Conservation (phyloP, 1,140 invertebrate species). For the Steinernema khuongi region DNA sequence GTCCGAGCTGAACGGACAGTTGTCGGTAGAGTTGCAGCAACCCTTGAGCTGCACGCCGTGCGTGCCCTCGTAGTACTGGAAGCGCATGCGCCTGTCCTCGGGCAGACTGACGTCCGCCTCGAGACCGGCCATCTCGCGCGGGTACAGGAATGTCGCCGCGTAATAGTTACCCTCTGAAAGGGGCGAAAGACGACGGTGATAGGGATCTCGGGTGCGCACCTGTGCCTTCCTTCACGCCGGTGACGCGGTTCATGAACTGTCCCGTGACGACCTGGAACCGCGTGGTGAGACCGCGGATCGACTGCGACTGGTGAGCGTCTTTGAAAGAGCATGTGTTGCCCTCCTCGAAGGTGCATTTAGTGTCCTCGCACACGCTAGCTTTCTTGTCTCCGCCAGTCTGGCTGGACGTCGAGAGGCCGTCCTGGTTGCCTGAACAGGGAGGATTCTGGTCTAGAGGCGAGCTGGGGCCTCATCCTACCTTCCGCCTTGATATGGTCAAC, state of each 20-base stretch:
- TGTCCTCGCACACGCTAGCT: slow-evolving; percentile 36
- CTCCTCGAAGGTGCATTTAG: slow-evolving; percentile 55
- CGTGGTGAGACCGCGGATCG: slow-evolving; percentile 52
- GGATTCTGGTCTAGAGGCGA: neutral
- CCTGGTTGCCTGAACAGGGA: neutral
- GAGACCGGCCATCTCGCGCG: slow-evolving; percentile 54
- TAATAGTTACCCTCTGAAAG: slow-evolving; percentile 55
- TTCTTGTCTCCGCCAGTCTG: slow-evolving; percentile 8
- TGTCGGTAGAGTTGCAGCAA: slow-evolving; percentile 44
- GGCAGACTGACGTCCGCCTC: slow-evolving; percentile 41
- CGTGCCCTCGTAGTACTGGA: slow-evolving; percentile 58
- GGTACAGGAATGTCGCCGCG: slow-evolving; percentile 56
- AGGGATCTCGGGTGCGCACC: slow-evolving; percentile 33
- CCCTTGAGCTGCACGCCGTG: slow-evolving; percentile 58
- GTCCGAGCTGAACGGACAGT: slow-evolving; percentile 55
- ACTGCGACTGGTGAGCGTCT: slow-evolving; percentile 51
- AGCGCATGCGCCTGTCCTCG: slow-evolving; percentile 45
- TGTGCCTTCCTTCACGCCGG: slow-evolving; percentile 51
- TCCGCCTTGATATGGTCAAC: neutral
- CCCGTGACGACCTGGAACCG: slow-evolving; percentile 55
- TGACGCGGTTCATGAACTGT: slow-evolving; percentile 58
- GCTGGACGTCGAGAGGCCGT: neutral
- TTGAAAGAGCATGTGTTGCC: slow-evolving; percentile 53
- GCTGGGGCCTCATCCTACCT: neutral
- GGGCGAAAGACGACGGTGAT: slow-evolving; percentile 13